phyloP scores from a whole-genome alignment of 2,888 invertebrate species.

The Sthenelais limicola region DNA sequence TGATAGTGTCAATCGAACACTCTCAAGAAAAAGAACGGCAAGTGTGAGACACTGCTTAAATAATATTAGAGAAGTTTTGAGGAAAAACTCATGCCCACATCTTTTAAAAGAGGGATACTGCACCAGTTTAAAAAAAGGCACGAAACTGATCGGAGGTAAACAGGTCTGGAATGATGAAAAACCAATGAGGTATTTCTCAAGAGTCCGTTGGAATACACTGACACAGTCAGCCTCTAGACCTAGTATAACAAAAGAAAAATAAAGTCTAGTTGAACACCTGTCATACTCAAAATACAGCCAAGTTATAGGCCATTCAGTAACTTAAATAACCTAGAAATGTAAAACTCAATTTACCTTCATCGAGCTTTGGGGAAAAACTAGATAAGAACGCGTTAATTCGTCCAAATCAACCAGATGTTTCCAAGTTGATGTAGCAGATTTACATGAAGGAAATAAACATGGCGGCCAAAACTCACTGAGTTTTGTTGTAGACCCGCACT shows the following conservation, averaged over 20 bases:
- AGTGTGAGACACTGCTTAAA: too few species aligned
- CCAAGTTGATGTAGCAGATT: conserved; percentile 31
- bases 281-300: neutral
- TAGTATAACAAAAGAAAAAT: conserved; percentile 13
- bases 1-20: too few species aligned
- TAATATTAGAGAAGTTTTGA: too few species aligned
- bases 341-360: conserved; percentile 21
- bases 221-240: neutral
- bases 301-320: neutral
- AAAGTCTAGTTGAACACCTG: conserved; percentile 36
- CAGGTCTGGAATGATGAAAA: too few species aligned
- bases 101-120: too few species aligned
- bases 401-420: conserved; percentile 26
- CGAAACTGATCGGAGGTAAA: too few species aligned
- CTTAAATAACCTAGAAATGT: neutral
- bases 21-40: too few species aligned
- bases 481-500: neutral
- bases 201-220: too few species aligned
- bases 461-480: conserved; percentile 28
- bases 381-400: neutral
- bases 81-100: too few species aligned
- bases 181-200: too few species aligned
- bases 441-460: conserved; percentile 43
- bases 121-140: too few species aligned
- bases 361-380: conserved; percentile 4